These are phyloP conservation scores for Frieseomelitta varia DNA, from an alignment of 1,140 invertebrate genomes.

Conservation along the genomic window DNA sequence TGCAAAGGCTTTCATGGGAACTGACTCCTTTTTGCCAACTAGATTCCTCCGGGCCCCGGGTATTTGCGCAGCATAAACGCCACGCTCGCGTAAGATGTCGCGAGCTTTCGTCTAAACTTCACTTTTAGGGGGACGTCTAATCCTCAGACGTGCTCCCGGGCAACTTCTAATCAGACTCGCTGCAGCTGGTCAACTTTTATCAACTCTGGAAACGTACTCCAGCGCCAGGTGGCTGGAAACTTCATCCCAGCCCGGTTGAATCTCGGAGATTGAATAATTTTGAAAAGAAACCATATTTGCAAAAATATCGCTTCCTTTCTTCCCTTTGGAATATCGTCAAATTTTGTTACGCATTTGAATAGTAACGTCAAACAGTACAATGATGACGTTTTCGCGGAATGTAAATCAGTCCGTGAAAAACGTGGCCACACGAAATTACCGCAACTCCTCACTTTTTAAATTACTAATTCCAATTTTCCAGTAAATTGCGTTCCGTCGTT, in stretches of 20 bases:
- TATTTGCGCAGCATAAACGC: constrained; percentile 20
- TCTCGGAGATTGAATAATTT: neutral
- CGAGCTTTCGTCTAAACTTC: constrained; percentile 9
- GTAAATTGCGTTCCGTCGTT: too few species aligned
- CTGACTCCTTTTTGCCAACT: constrained; percentile 10
- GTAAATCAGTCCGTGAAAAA: too few species aligned
- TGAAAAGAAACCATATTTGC: neutral
- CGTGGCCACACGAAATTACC: too few species aligned
- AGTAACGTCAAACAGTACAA: too few species aligned
- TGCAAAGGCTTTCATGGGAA: neutral
- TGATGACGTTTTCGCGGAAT: too few species aligned
- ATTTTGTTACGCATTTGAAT: too few species aligned
- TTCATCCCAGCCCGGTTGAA: too few species aligned
- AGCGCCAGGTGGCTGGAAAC: neutral
- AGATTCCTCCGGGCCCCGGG: neutral
- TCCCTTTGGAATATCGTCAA: too few species aligned
- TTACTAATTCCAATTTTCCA: too few species aligned
- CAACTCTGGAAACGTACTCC: neutral
- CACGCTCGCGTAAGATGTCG: neutral
- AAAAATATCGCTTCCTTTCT: neutral
- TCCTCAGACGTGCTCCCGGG: neutral
- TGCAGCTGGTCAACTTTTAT: constrained; percentile 7
- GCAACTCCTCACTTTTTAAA: too few species aligned
- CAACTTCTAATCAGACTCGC: constrained; percentile 12
- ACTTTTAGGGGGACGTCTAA: constrained; percentile 3